These are phyloP conservation scores for Mylabris phalerata DNA, from an alignment of 1,140 invertebrate genomes.

Conservation along the genomic window DNA sequence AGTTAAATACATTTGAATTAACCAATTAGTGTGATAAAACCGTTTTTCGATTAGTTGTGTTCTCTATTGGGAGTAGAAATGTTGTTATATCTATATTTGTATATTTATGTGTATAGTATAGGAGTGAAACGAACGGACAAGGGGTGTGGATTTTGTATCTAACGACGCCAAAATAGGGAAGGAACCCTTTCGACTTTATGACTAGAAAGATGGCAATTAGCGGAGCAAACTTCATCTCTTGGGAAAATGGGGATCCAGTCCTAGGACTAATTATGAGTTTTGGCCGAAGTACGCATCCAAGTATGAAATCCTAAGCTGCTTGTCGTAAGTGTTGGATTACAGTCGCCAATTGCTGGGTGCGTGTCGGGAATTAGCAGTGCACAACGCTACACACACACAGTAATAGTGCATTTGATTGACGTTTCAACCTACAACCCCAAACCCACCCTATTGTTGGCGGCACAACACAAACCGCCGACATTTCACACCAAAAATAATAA, in stretches of 20 bases:
- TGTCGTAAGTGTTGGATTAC: constrained; percentile 18
- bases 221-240: constrained; percentile 4
- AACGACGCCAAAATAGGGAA: too few relatives aligned
- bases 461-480: too few relatives aligned
- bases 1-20: too few relatives aligned
- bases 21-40: too few relatives aligned
- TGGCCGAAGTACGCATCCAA: constrained; percentile 12
- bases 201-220: constrained; percentile 12
- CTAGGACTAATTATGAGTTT: constrained; percentile 15
- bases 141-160: too few relatives aligned
- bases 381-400: neutral
- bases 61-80: too few relatives aligned
- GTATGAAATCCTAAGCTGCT: constrained; percentile 17
- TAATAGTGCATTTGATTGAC: constrained; percentile 7
- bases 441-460: neutral
- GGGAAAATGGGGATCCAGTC: constrained; percentile 9
- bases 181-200: constrained; percentile 15
- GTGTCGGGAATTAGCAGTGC: constrained; percentile 12
- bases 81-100: too few relatives aligned
- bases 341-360: constrained; percentile 15
- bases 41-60: too few relatives aligned
- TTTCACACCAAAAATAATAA: too few relatives aligned
- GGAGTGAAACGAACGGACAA: too few relatives aligned
- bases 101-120: too few relatives aligned
- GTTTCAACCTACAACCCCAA: neutral